Percentiles rank a stretch among this genome's conserved stretches.
phyloP scores from a whole-genome alignment of 2,888 invertebrate genomes.

The Leptopilina drosophilae region DNA sequence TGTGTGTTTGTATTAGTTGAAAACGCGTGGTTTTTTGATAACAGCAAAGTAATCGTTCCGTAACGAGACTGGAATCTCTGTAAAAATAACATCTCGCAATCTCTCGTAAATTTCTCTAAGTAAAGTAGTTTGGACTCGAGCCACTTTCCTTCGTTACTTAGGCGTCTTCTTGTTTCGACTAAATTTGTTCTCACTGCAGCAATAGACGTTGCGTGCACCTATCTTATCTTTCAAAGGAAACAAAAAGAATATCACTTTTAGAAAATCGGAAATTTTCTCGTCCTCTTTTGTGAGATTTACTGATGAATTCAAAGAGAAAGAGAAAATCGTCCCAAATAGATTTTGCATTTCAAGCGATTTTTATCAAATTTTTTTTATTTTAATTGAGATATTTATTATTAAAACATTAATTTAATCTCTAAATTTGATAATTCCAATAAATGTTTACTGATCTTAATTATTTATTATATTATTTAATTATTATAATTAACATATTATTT shows the following conservation, averaged over 20 bases:
- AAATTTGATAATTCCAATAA: no score
- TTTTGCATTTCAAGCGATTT: no score
- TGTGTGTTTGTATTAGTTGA: background rate
- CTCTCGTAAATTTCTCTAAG: slow-evolving; percentile 55
- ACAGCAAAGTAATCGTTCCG: slow-evolving; percentile 7
- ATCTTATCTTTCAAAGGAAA: slow-evolving; percentile 14
- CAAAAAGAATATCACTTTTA: background rate
- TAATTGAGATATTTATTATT: no score
- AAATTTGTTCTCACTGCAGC: slow-evolving; percentile 62
- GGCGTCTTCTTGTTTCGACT: slow-evolving; percentile 64
- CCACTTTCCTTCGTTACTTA: slow-evolving; percentile 59
- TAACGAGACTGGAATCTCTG: slow-evolving; percentile 28
- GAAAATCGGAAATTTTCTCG: no score
- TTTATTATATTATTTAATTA: no score
- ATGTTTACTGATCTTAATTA: no score
- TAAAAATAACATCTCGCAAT: slow-evolving; percentile 43
- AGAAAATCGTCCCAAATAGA: no score
- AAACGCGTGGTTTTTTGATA: slow-evolving; percentile 4
- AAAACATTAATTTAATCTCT: no score
- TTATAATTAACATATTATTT: no score
- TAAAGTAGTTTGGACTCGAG: slow-evolving; percentile 60
- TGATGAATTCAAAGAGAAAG: no score
- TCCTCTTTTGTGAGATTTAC: no score
- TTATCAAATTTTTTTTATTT: no score
- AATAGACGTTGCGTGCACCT: slow-evolving; percentile 4